These are phyloP conservation scores for Oreohelix idahoensis DNA, from an alignment of 1,140 invertebrate species.

Conservation along the genomic window DNA sequence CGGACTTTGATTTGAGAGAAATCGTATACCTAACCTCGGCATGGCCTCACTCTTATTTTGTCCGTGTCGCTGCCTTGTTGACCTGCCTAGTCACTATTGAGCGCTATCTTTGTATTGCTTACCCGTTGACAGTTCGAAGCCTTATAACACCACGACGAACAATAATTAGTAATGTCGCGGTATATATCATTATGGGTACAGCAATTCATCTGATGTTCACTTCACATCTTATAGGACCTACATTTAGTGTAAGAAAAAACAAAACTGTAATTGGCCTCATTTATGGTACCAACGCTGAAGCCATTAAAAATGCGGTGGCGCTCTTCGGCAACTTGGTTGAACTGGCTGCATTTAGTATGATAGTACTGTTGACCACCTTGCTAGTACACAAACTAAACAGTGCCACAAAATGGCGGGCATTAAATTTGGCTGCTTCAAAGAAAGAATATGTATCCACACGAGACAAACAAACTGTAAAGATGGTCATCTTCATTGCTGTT, in stretches of 20 bases:
- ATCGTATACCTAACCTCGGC: not conserved
- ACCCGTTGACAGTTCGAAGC: not conserved
- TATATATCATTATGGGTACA: not conserved
- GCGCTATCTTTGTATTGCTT: constrained; percentile 14
- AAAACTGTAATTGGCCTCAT: not conserved
- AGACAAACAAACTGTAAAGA: constrained; percentile 1
- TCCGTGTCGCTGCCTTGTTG: not conserved
- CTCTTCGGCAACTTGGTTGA: not conserved
- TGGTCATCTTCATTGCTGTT: constrained; percentile 3
- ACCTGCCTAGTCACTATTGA: not conserved
- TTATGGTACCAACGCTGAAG: no score
- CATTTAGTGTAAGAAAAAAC: not conserved
- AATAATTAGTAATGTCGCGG: not conserved
- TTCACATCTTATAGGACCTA: not conserved
- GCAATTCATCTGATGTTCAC: not conserved
- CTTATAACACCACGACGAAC: not conserved
- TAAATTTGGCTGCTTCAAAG: not conserved
- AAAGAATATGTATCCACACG: not conserved
- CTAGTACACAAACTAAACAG: not conserved
- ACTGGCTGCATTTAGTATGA: not conserved
- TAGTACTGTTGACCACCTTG: not conserved
- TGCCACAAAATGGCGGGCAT: not conserved
- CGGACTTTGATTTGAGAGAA: not conserved
- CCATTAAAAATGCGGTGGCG: not conserved
- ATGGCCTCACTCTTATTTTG: constrained; percentile 14